Percentiles rank a stretch among this genome's conserved stretches.
Conservation (phyloP, 2,113 vertebrate genomes). For the Osmerus mordax region DNA sequence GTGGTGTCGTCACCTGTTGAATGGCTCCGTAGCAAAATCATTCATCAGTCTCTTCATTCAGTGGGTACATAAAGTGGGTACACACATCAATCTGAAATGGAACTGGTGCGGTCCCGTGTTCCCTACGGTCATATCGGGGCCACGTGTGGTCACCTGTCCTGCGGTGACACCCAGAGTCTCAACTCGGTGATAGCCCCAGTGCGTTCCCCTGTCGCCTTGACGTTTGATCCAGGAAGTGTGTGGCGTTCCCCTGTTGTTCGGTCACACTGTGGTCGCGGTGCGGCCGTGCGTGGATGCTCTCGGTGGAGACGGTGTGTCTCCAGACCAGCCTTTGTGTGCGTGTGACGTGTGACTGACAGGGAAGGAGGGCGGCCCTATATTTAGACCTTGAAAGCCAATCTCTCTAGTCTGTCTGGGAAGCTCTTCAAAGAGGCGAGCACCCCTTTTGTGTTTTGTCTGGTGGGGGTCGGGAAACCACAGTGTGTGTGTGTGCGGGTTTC, state of each 20-base stretch:
- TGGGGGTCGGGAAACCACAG: slow-evolving; percentile 51
- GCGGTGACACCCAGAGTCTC: slow-evolving; percentile 19
- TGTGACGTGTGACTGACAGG: slow-evolving; percentile 62
- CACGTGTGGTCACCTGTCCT: slow-evolving; percentile 30
- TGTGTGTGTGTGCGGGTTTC: slow-evolving; percentile 40
- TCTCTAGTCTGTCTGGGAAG: slow-evolving; percentile 46
- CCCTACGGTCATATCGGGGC: neutral
- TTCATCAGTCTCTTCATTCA: too few relatives aligned
- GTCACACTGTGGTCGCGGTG: slow-evolving; percentile 46
- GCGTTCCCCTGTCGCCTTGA: too few relatives aligned
- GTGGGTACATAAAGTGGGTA: too few relatives aligned
- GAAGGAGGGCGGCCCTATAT: slow-evolving; percentile 67
- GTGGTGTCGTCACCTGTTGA: too few relatives aligned
- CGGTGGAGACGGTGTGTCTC: slow-evolving; percentile 54
- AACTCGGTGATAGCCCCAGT: neutral
- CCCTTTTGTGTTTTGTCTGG: slow-evolving; percentile 54
- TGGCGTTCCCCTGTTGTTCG: slow-evolving; percentile 29
- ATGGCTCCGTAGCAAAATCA: too few relatives aligned
- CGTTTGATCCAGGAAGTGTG: neutral
- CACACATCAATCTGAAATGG: too few relatives aligned
- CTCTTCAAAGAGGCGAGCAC: slow-evolving; percentile 59
- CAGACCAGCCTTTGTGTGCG: slow-evolving; percentile 53
- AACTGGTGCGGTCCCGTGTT: too few relatives aligned
- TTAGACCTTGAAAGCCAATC: slow-evolving; percentile 68
- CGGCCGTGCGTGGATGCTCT: slow-evolving; percentile 14